Base-by-base conservation (phyloP, 1,140 invertebrate genomes). In the Pseudobourletiella spinata region DNA sequence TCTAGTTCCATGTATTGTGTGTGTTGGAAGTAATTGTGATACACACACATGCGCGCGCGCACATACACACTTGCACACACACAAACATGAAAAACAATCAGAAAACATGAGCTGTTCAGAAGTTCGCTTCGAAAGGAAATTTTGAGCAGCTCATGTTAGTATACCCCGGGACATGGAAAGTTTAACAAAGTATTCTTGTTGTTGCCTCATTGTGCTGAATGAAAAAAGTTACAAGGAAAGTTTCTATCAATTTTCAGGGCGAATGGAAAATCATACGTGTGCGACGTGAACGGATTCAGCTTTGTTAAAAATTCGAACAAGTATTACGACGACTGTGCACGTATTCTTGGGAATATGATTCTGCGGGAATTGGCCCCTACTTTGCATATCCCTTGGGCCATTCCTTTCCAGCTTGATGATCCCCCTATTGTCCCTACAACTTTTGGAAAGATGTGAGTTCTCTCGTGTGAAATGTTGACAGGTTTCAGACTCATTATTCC, bases 261-360 rank as follows among this genome's bases (percentile, higher is more conserved):
- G 20, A 97, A 95, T 79, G 95, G 95, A 22, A 93, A 95, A 75
- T 98, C 95, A 1, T 99, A 93, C 76, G 97, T 99, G 0, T 99
- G 95, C 78, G 97, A 99, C 80, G 96, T 99, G 0, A 99, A 99
- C 79, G 97, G 97, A 1, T 99, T 99, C 76, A 98, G 93, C 74
- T 99, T 99, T 78, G 97, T 99, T 6, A 99, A 99, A 74, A 99
- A 97, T 75, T 98, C 95, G 0, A 94, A 91, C 73, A 99, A 99
- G 74, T 99, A 99, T 78, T 99, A 99, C 74, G 96, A 99, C 76
- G 97, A 99, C 74, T 98, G 94, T 77, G 93, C 95, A 4, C 95
- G 96, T 76, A 98, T 99, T 61, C 77, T 99, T 58, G 91, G 89
- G 32, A 95, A 95, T 72, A 88, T 89, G 84, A 95, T 98, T 50